These are phyloP conservation scores for Folsomia candida DNA, from an alignment of 2,888 invertebrate species.

Conservation along the genomic window DNA sequence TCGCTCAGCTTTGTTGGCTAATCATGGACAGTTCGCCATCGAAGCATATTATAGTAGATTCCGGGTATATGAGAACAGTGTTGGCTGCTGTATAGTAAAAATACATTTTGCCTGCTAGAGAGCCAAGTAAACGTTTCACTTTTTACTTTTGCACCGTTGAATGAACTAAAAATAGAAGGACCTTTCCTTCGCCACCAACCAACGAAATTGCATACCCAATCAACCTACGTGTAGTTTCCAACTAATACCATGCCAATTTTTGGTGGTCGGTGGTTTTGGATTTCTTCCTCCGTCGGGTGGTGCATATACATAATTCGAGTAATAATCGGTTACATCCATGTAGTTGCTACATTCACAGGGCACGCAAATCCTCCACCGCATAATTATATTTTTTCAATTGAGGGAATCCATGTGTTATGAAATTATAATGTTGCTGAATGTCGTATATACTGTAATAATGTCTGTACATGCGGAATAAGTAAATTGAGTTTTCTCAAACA, in stretches of 20 bases:
- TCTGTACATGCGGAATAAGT: no score
- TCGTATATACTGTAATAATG: no score
- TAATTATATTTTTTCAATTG: no score
- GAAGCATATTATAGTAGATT: no score
- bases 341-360: no score
- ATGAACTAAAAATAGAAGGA: conserved; percentile 3
- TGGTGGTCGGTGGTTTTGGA: background rate
- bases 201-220: background rate
- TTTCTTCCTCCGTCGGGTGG: background rate
- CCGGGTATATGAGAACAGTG: no score
- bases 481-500: no score
- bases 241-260: background rate
- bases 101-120: background rate
- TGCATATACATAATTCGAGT: background rate
- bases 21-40: no score
- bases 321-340: background rate
- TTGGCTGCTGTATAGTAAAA: background rate
- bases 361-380: no score
- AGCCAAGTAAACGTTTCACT: background rate
- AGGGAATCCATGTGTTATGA: no score
- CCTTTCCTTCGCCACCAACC: background rate
- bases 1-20: no score
- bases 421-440: no score
- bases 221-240: background rate
- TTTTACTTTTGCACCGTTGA: background rate